These are phyloP conservation scores for Notechis scutatus DNA, from an alignment of 2,113 vertebrate species.

Conservation along the genomic window DNA sequence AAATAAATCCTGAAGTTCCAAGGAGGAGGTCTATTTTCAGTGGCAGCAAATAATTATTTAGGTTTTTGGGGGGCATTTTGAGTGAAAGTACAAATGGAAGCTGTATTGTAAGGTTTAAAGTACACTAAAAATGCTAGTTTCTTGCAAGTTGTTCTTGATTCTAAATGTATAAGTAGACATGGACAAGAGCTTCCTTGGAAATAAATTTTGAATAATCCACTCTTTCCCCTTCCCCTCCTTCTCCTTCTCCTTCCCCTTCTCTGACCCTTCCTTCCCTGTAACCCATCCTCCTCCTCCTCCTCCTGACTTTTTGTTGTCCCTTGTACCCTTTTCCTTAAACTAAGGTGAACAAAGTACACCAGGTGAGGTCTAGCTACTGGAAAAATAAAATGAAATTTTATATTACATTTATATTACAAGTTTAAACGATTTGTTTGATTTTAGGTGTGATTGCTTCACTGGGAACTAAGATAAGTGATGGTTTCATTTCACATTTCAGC, in stretches of 20 bases:
- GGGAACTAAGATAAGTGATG: neutral
- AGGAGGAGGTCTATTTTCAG: neutral
- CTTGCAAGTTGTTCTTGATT: neutral
- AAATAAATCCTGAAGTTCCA: neutral
- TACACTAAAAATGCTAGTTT: neutral
- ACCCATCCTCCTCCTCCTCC: too few species aligned
- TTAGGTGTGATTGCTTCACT: neutral
- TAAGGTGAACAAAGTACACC: neutral
- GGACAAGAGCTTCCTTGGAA: neutral
- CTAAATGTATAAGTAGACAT: neutral
- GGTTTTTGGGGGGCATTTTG: neutral
- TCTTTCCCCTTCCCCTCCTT: too few species aligned
- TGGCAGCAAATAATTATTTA: neutral
- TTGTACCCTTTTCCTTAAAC: neutral
- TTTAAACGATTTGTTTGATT: neutral
- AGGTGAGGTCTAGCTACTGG: neutral
- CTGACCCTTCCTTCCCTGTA: too few species aligned
- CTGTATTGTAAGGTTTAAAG: neutral
- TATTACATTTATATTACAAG: neutral
- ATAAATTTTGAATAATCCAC: neutral
- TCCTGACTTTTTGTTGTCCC: neutral
- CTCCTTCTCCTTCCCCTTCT: neutral
- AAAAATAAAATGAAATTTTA: neutral
- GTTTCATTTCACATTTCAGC: neutral
- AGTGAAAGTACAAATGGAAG: neutral